Evolutionary conservation across 2,113 vertebrate species (phyloP), one percentile per base, ranked within the genome.

Genomic region (Steatornis caripensis): DNA sequence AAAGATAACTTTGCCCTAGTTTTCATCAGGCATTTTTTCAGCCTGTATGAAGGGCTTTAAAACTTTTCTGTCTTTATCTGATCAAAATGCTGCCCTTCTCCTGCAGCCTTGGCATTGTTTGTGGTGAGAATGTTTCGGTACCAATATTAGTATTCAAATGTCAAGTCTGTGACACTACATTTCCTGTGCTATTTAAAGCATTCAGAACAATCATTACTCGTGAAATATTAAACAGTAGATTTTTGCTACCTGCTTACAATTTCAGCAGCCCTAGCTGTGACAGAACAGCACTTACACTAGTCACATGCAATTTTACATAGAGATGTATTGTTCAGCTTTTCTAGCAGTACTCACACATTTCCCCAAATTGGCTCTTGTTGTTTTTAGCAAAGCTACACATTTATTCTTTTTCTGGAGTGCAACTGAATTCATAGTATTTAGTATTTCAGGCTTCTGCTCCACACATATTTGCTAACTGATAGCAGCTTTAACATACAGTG

Each of bases 81-180:
- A 95, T 97, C 36, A 57, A 96, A 96, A 85, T 62, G 51, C n/a
- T 97, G 64, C 79, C 93, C 95, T 95, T 95, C 93, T 92, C 79
- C 79, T 95, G 87, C 80, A 64, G 54, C 55, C 95, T 82, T 82
- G 96, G 93, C 95, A 98, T 97, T 97, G 94, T 98, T 69, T 98
- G 97, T 90, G 97, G 97, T 96, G 82, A 97, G 89, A 94, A 95
- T 97, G 95, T 97, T 98, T 98, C 98, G 74, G 97, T 98, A 98
- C 97, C 98, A 97, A 81, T 98, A 97, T 98, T 98, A 96, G 98
- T 97, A 98, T 22, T 95, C 90, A 98, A 98, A 98, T 98, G 98
- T 98, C 98, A 98, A 97, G 96, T 95, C 92, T 95, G 96, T 96
- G 98, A 98, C 92, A 97, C 91, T 97, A 97, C 93, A 94, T 96